Base-by-base conservation (phyloP, 2,113 vertebrate genomes). In the Antechinus flavipes region DNA sequence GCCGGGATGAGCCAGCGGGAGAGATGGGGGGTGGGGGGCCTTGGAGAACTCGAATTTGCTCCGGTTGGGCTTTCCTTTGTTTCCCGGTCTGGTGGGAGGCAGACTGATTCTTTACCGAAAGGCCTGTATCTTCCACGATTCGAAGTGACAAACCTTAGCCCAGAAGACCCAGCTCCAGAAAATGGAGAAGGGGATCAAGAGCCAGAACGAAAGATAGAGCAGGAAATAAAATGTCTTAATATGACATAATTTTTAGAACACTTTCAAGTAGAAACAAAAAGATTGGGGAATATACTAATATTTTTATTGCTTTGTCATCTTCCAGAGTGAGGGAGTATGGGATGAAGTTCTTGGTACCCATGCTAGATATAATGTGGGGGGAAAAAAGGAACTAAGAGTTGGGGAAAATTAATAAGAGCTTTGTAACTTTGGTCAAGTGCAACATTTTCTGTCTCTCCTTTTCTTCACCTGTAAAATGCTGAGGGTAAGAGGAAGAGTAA, bases 141-240 rank as follows among this genome's bases (percentile, higher is more conserved):
- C 50, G 93, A 91, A 92, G 89, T 89, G 94, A 76, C 61, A 35
- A 35, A 11, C 58, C 54, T 35, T 90, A 90, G 93, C 94, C 95
- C 92, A 91, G 54, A 95, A 91, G 68, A 96, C 94, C 92, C 92
- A 90, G 24, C 92, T 54, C 96, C 84, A 96, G 96, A 93, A 95
- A 90, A 96, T 50, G 50, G 56, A 93, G 58, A 52, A 23, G 61
- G 90, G 58, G 95, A 95, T 93, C 91, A 50, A 84, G 42, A 93
- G 90, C 53, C 46, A 53, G 84, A n/a, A 10, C 58, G 35, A 92
- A 42, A 95, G 93, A 46, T 0, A 35, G 55, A 47, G 56, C 90
- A 42, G 9, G 42, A 55, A 42, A 91, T 53, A 93, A 27, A 42
- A 42, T 8, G 68, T 16, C 68, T 42, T 23, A 1, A 23, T 84